Base-by-base conservation (phyloP, 2,113 vertebrate species). In the Scophthalmus maximus region DNA sequence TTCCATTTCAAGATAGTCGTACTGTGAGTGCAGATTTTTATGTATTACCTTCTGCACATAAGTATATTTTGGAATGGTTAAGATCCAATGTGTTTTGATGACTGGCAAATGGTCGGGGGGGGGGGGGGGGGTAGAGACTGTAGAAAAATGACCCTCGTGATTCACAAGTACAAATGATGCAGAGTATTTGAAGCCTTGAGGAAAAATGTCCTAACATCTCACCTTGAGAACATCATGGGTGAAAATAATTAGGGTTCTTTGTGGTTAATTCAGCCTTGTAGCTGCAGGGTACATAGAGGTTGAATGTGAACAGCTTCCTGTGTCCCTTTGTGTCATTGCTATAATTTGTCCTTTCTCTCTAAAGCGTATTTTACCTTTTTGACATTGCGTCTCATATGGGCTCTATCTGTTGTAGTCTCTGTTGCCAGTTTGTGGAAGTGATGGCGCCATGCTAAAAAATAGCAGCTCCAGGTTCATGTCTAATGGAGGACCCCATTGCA, bases 401-500 rank as follows among this genome's bases (percentile, higher is more conserved):
- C 68, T 32, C 1, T 63, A 68, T 88, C 66, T 89, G 32, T 52
- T 51, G 57, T 38, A 12, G 25, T 34, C 83, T 86, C 56, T 53
- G 44, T 27, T 65, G 66, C 75, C 66, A 42, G 20, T 82, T 78
- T 75, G 47, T 82, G 38, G 23, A 77, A 65, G 38, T 42, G 76
- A 75, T 52, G 77, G 67, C 57, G 78, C 74, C 69, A 60, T 36
- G 69, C 73, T 83, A 79, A 85, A 90, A 79, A 79, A 83, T 64
- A n/a, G 73, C n/a, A 69, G 52, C 81, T 82, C 29, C 53, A 79
- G 81, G 76, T 87, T 86, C 70, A 73, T 86, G 76, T 90, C 86
- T 91, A 90, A 88, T 87, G 70, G 84, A 88, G 47, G 82, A 77
- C 65, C 75, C 75, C 73, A 87, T 88, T 91, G 79, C 73, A 84